Conservation (phyloP, 1,140 invertebrate species). For the Lepidurus apus region DNA sequence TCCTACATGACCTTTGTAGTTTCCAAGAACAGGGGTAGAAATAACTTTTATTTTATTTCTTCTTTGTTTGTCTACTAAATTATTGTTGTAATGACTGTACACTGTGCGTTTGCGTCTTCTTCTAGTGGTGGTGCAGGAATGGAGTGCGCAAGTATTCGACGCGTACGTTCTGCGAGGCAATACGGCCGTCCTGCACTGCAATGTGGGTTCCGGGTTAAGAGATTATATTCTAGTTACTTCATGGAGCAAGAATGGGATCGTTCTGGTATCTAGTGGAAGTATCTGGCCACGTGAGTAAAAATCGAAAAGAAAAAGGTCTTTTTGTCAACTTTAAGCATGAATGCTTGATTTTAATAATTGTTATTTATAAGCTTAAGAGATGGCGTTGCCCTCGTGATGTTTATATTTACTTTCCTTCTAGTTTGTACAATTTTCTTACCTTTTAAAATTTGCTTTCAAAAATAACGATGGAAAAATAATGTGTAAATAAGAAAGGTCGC, state of each 20-base stretch:
- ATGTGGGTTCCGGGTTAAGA: slow-evolving; percentile 47
- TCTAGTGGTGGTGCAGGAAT: background rate
- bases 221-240: slow-evolving; percentile 49
- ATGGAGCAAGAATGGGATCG: slow-evolving; percentile 42
- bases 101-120: background rate
- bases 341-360: too few relatives aligned
- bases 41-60: too few relatives aligned
- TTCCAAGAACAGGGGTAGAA: too few relatives aligned
- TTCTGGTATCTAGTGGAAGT: background rate
- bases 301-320: background rate
- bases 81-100: too few relatives aligned
- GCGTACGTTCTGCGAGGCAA: slow-evolving; percentile 39
- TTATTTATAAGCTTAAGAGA: too few relatives aligned
- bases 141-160: slow-evolving; percentile 26
- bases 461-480: too few relatives aligned
- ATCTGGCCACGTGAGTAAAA: background rate
- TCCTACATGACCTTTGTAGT: background rate
- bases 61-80: too few relatives aligned
- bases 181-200: slow-evolving; percentile 49
- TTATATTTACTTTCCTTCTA: too few relatives aligned
- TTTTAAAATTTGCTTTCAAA: too few relatives aligned
- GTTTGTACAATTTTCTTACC: too few relatives aligned
- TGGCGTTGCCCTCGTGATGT: too few relatives aligned
- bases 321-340: background rate
- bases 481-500: too few relatives aligned